Evolutionary conservation across 2,888 invertebrate species (phyloP).

Genomic region (Stegana nigrithorax): DNA sequence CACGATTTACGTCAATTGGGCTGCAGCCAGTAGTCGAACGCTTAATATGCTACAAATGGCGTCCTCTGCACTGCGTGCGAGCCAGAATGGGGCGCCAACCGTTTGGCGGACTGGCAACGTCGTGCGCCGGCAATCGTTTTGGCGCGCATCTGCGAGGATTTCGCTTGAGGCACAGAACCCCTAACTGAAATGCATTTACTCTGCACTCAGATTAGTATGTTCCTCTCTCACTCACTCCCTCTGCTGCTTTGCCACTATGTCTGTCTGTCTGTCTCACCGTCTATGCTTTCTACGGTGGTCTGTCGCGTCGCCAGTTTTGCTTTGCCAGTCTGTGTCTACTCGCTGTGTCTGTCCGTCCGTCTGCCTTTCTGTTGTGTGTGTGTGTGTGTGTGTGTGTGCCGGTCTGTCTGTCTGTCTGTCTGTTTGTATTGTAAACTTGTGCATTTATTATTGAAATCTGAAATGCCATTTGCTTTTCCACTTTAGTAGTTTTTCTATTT

Average conservation of each 20-base stretch:
- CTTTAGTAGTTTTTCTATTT: background rate
- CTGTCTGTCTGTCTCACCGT: no score
- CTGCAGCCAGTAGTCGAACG: background rate
- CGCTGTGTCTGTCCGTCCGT: background rate
- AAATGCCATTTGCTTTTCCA: background rate
- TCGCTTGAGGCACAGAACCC: background rate
- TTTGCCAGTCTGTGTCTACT: background rate
- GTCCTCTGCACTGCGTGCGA: background rate
- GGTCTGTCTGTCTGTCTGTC: background rate
- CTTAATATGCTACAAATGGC: background rate
- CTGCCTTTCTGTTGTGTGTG: background rate
- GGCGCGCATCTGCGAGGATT: background rate
- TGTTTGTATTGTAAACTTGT: background rate
- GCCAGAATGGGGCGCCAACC: background rate
- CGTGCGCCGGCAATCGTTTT: no score
- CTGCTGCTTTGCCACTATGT: background rate
- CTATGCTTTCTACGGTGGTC: no score
- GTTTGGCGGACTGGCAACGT: no score
- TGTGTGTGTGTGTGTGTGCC: background rate
- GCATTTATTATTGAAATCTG: conserved; percentile 1
- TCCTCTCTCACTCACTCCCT: background rate
- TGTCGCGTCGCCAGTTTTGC: no score
- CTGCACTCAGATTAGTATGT: no score
- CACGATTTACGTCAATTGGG: conserved; percentile 7
- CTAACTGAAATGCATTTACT: background rate